phyloP scores from a whole-genome alignment of 2,113 vertebrate genomes.

The Bambusicola thoracicus region DNA sequence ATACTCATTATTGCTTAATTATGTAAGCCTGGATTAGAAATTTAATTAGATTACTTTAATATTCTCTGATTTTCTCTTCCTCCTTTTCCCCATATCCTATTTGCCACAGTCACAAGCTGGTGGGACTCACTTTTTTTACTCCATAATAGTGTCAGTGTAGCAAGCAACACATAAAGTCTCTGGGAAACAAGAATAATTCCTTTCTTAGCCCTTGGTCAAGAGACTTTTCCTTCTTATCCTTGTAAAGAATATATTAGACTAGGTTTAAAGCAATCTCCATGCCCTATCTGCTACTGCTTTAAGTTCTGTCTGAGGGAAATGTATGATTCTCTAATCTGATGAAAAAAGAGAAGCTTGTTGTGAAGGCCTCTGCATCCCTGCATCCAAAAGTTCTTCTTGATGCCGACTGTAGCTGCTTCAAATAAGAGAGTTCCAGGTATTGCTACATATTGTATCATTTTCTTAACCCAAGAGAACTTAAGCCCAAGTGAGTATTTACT shows the following conservation, averaged over 20 bases:
- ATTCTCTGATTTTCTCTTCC: slow-evolving; percentile 8
- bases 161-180: neutral
- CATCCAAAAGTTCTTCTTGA: neutral
- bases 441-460: neutral
- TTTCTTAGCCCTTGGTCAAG: neutral
- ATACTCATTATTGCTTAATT: slow-evolving; percentile 68
- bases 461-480: no score
- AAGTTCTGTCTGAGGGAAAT: neutral
- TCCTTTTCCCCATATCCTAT: neutral
- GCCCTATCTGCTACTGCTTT: neutral
- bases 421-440: neutral
- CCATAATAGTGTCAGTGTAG: neutral
- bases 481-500: neutral
- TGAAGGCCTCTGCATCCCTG: neutral
- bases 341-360: neutral
- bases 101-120: neutral
- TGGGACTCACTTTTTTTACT: neutral
- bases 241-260: neutral
- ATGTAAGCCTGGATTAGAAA: slow-evolving; percentile 73
- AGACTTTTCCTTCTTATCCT: neutral
- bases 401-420: neutral
- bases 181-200: neutral
- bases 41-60: slow-evolving; percentile 63
- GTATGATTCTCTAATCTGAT: neutral
- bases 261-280: neutral